These are phyloP conservation scores for Anguilla megastoma DNA, from an alignment of 2,797 vertebrate species.

Conservation along the genomic window DNA sequence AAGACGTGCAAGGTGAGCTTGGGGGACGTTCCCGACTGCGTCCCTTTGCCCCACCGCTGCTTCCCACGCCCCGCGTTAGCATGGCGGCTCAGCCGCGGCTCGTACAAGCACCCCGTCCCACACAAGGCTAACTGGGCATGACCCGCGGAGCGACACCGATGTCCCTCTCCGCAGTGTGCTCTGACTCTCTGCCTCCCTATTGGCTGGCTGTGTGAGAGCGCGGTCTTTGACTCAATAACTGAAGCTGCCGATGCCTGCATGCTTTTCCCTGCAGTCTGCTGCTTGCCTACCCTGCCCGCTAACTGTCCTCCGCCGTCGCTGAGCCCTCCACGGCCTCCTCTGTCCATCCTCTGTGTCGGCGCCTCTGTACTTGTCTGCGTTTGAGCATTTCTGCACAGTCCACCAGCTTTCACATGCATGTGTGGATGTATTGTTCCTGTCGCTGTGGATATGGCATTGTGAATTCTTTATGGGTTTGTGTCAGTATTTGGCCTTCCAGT, in stretches of 20 bases:
- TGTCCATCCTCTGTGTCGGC: constrained; percentile 43
- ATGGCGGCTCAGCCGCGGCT: constrained; percentile 86
- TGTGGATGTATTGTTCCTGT: neutral
- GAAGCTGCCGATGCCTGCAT: constrained; percentile 63
- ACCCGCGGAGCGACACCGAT: neutral
- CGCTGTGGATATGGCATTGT: neutral
- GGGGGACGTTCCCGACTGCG: constrained; percentile 83
- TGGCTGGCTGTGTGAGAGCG: neutral
- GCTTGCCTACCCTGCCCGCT: constrained; percentile 52
- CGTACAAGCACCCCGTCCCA: neutral
- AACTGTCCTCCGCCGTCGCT: constrained; percentile 31
- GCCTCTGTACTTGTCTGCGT: constrained; percentile 51
- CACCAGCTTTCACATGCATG: constrained; percentile 58
- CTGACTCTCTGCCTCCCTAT: neutral
- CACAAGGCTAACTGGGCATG: neutral
- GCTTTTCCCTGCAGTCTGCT: constrained; percentile 52
- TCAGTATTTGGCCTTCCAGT: neutral
- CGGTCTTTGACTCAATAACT: constrained; percentile 49
- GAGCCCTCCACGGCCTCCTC: constrained; percentile 61
- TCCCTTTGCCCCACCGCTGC: constrained; percentile 83
- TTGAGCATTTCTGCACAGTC: neutral
- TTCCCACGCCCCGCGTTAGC: constrained; percentile 97
- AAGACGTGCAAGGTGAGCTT: constrained; percentile 99
- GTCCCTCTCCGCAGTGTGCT: neutral
- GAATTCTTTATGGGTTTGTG: neutral